Evolutionary conservation across 2,888 invertebrate genomes (phyloP).

Genomic region (Drosophila nigricruria): DNA sequence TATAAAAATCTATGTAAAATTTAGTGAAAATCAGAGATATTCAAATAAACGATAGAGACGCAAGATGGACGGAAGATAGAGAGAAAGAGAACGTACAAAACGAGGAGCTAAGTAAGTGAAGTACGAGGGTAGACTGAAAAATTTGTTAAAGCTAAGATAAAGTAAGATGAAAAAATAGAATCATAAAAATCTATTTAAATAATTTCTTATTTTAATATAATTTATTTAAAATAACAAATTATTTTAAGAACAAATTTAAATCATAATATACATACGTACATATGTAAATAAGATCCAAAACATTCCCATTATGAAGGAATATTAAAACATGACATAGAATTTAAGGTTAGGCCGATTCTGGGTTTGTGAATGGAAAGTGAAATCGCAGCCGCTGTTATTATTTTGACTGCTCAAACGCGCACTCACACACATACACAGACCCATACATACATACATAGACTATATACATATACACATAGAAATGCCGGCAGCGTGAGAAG

Average conservation of each 20-base stretch:
- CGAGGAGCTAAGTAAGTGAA: background rate
- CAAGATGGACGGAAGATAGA: background rate
- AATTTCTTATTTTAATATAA: too few relatives aligned
- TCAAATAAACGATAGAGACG: background rate
- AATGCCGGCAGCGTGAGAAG: constrained; percentile 53
- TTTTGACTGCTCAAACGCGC: constrained; percentile 60
- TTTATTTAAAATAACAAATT: too few relatives aligned
- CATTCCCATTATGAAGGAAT: background rate
- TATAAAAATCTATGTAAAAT: too few relatives aligned
- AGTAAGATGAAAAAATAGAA: background rate
- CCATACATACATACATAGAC: constrained; percentile 9
- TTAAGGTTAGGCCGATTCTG: constrained; percentile 42
- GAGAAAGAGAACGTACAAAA: background rate
- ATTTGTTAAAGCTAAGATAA: too few relatives aligned
- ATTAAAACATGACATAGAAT: constrained; percentile 18
- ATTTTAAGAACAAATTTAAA: too few relatives aligned
- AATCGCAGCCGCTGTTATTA: constrained; percentile 67
- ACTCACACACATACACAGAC: constrained; percentile 25
- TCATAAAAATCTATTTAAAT: too few relatives aligned
- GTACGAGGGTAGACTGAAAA: too few relatives aligned
- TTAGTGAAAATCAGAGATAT: too few relatives aligned
- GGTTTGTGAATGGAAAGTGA: constrained; percentile 67
- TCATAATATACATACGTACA: background rate
- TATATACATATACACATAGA: constrained; percentile 14
- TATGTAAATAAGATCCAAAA: background rate